A percentile compares a stretch with the other conserved stretches of the same genome.
Evolutionary conservation across 2,797 vertebrate genomes (phyloP).

Genomic region (Alcedo atthis): DNA sequence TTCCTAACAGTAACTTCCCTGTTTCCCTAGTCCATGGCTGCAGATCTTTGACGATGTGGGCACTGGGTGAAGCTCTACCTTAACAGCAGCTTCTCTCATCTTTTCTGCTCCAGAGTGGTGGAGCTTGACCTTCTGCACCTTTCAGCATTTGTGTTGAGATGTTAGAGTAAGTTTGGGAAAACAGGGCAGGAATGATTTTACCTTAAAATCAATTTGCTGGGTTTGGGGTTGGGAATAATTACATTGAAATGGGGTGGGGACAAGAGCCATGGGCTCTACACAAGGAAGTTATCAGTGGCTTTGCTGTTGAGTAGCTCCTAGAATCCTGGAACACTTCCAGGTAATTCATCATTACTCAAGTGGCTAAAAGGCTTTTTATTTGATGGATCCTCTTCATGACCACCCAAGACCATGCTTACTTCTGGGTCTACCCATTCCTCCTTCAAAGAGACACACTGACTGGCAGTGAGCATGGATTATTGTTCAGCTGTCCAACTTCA

Average conservation of each 20-base stretch:
- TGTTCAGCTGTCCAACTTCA: background rate
- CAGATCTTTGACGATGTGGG: background rate
- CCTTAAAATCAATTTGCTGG: background rate
- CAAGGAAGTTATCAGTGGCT: accelerated
- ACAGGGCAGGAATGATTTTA: background rate
- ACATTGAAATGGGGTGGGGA: background rate
- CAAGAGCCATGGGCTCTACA: accelerated
- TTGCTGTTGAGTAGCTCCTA: background rate
- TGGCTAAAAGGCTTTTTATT: background rate
- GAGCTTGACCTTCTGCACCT: background rate
- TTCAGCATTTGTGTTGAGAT: background rate
- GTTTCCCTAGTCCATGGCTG: background rate
- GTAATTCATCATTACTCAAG: background rate
- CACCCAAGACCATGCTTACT: background rate
- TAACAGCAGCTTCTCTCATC: background rate
- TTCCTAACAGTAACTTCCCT: background rate
- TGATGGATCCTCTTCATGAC: background rate
- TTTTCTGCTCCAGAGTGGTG: background rate
- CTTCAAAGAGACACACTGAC: background rate
- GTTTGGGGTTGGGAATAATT: background rate
- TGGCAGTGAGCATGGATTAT: background rate
- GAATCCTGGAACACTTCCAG: background rate
- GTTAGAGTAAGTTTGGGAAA: background rate
- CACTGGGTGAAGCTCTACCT: background rate
- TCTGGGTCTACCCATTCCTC: background rate